Base-by-base conservation (phyloP, 2,888 invertebrate genomes). In the Pseudococcus jackbeardsleyi region DNA sequence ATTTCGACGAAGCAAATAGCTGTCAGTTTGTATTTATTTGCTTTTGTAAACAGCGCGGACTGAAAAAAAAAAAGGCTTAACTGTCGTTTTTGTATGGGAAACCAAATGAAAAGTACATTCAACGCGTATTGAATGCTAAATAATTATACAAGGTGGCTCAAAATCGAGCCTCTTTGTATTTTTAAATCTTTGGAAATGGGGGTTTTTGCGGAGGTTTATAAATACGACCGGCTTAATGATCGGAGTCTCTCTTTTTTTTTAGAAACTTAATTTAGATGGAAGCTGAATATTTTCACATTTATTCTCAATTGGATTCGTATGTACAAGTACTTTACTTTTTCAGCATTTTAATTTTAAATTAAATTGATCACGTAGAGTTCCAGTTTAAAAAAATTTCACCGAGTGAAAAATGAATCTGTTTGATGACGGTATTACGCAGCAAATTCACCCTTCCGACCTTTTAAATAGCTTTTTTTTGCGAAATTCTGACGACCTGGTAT, bases 11-110 rank as follows among this genome's bases (percentile, higher is more conserved):
- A 82, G 46, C 79, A 82, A 82, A 82, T 82, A 82, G 79, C 79
- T 82, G 79, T 82, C 79, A 82, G 79, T 82, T 82, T 82, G 79
- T 82, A 82, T 82, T 82, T 82, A 82, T 82, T 82, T 82, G 79
- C 79, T 82, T 82, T 82, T 82, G 79, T 82, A 82, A 82, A 82
- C 79, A 82, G 46, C 22, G 46, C 19, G n/a, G 42, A 46, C 79
- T 33, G 26, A 3, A 33, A 77, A 46, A 82, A 79, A 82, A 82
- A 82, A 46, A 82, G 46, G 79, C 79, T 82, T 46, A 82, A 82
- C 79, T 82, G 79, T 33, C 79, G 79, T n/a, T 82, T 82, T 33
- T 82, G 42, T 82, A 82, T 82, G 79, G 79, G 17, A 82, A 82
- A 82, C 79, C 79, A 82, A 82, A 82, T 82, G 79, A 82, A 82